Conservation (phyloP, 2,888 invertebrate genomes). For the Sycophila texana region DNA sequence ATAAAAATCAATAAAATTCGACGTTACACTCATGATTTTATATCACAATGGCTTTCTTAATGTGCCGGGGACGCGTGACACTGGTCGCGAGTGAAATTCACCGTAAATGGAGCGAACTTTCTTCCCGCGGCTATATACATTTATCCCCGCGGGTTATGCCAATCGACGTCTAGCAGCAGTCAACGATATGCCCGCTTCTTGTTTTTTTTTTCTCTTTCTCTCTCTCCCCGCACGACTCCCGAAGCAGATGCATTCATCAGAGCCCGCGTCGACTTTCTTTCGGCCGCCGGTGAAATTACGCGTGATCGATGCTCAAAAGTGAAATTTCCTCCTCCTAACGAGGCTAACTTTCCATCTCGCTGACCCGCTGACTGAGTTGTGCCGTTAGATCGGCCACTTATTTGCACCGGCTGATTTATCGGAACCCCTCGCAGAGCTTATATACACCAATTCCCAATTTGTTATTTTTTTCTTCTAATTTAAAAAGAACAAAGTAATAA, state of each 20-base stretch:
- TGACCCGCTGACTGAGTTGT: constrained; percentile 41
- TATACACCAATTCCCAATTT: not conserved
- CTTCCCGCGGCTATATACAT: not conserved
- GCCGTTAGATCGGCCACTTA: not conserved
- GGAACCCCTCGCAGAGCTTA: not conserved
- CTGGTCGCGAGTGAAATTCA: constrained; percentile 32
- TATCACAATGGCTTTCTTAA: not conserved
- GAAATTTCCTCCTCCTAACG: constrained; percentile 29
- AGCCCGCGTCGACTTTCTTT: too few species aligned
- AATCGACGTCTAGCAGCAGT: not conserved
- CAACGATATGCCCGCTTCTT: not conserved
- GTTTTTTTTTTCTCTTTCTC: not conserved
- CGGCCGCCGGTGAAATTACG: constrained; percentile 32
- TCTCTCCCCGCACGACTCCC: not conserved
- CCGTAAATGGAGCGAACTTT: constrained; percentile 16
- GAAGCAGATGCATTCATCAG: not conserved
- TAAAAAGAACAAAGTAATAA: too few species aligned
- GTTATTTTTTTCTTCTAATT: too few species aligned
- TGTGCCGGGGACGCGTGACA: not conserved
- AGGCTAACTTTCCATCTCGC: constrained; percentile 36
- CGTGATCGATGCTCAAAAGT: constrained; percentile 18
- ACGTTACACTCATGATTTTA: not conserved
- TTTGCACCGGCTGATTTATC: too few species aligned
- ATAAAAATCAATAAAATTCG: too few species aligned
- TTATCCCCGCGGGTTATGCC: not conserved